A percentile compares a stretch with the other conserved stretches of the same genome.
Evolutionary conservation across 2,113 vertebrate species (phyloP).

Genomic region (Equus przewalskii): DNA sequence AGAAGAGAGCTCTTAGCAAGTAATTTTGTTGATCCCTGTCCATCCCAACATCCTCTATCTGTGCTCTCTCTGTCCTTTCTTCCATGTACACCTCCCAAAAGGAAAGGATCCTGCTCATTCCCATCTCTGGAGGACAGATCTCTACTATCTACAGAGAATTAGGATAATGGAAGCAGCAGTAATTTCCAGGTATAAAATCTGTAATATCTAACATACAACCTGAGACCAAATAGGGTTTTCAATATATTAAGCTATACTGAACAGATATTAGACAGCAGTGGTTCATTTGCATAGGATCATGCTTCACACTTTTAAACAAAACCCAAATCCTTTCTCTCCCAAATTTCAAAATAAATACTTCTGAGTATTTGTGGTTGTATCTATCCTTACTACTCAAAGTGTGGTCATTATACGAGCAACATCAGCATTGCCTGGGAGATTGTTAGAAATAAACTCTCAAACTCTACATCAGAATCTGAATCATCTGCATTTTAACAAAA

Average conservation of each 20-base stretch:
- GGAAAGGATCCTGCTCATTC: neutral
- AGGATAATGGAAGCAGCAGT: neutral
- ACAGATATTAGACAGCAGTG: neutral
- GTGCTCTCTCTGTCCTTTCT: neutral
- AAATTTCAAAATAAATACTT: constrained; percentile 40
- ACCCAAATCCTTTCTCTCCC: neutral
- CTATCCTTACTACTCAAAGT: neutral
- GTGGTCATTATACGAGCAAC: neutral
- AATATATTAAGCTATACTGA: too few relatives aligned
- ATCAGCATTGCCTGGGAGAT: neutral
- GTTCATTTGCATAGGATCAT: neutral
- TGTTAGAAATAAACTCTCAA: neutral
- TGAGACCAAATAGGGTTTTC: too few relatives aligned
- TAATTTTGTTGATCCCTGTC: neutral
- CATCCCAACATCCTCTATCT: neutral
- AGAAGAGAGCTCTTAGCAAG: neutral
- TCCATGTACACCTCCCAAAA: neutral
- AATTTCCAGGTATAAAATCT: neutral
- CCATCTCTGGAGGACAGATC: neutral
- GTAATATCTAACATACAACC: too few relatives aligned
- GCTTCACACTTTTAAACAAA: neutral
- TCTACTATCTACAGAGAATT: neutral
- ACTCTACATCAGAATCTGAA: neutral
- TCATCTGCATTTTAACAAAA: neutral
- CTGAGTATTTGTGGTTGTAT: neutral